Conservation (phyloP, 2,113 vertebrate genomes). For the Rhea americana region DNA sequence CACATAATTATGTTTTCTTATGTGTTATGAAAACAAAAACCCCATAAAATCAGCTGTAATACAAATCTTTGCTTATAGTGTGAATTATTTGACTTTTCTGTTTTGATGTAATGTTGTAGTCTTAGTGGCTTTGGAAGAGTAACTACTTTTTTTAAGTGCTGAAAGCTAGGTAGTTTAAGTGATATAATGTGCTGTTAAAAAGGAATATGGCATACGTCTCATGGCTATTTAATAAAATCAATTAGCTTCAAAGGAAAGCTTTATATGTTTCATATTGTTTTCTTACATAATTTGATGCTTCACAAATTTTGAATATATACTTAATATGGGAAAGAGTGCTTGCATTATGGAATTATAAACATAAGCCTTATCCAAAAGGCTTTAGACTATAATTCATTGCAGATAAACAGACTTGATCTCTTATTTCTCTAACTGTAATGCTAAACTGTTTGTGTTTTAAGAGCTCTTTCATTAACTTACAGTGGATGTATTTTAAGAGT, state of each 20-base stretch:
- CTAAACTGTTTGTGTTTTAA: not conserved
- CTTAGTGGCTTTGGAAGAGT: not conserved
- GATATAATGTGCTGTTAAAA: not conserved
- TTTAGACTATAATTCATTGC: not conserved
- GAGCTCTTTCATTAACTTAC: not conserved
- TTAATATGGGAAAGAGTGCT: not conserved
- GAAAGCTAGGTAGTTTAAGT: not conserved
- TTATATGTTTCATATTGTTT: not conserved
- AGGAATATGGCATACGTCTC: not conserved
- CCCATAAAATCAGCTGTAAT: not conserved
- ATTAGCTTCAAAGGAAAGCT: not conserved
- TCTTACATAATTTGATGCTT: not conserved
- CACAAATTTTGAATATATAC: not conserved
- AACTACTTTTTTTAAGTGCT: not conserved
- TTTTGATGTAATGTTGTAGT: not conserved
- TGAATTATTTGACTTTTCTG: not conserved
- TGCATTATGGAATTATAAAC: not conserved
- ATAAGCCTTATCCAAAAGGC: not conserved
- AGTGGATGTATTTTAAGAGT: not conserved
- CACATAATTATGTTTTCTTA: not conserved
- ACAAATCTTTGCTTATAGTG: not conserved
- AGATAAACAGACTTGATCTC: not conserved
- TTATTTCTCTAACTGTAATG: not conserved
- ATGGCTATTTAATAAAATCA: not conserved
- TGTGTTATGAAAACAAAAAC: too few relatives aligned